Evolutionary conservation across 1,140 invertebrate genomes (phyloP), one percentile per base, ranked within the genome.

Genomic region (Diabrotica undecimpunctata): DNA sequence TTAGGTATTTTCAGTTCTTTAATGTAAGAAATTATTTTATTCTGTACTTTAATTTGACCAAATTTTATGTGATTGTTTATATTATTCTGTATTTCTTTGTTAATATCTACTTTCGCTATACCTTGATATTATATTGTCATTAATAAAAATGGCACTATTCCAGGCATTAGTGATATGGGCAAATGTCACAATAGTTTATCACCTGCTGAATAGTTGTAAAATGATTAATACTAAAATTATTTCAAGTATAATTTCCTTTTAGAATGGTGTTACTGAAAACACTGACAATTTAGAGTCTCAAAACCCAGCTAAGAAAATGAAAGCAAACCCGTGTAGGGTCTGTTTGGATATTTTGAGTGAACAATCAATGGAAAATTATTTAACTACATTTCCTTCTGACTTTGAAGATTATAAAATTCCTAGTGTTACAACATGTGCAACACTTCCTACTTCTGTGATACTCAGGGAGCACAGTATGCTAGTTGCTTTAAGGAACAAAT

Each of bases 311-410:
- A 61, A 69, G 68, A 65, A 62, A 70, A 36, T 70, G n/a, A 80
- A 82, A 46, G 41, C 68, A 3, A 76, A 78, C 67, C 66, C 80
- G 6, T 90, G 88, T 70, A 69, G 82, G 0, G 79, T 80, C 7
- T 90, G 88, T 75, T 70, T 90, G 46, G 87, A 86, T 50, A 77
- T 90, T n/a, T 81, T 90, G 25, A 83, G 88, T 64, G 70, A 82
- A 64, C 70, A 79, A 7, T 75, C 77, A 64, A 75, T 83, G 64
- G 71, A 81, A 62, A 70, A 74, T 41, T 69, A 83, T 7, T 64
- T 87, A 46, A 51, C 80, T 51, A 73, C 78, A 37, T 81, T 85
- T 46, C 62, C 75, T 0, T 59, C 71, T 0, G 72, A 77, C 35
- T 76, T 80, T n/a, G 66, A 70, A 12, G 71, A 78, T 55, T 82